Base-by-base conservation (phyloP, 2,113 vertebrate genomes). In the Probosciger aterrimus region DNA sequence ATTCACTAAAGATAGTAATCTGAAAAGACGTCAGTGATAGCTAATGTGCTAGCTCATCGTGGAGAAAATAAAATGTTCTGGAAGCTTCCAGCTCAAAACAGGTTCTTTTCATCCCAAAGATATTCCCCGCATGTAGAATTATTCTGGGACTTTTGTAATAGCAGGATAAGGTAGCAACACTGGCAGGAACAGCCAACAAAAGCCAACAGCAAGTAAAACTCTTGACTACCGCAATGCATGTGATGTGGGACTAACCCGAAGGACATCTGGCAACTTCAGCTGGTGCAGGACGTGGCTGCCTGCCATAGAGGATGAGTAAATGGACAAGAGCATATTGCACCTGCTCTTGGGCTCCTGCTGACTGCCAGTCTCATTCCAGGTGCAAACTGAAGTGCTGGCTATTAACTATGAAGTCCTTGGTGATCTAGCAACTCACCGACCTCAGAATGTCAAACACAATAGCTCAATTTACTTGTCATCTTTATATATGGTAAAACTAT, bases 231-330 rank as follows among this genome's bases (percentile, higher is more conserved):
- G 95, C 95, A 94, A 11, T 88, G 76, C 4, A 2, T 68, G 86
- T 67, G 82, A 77, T 77, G 68, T 76, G 82, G 75, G 68, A 93
- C 62, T 95, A 92, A 94, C 89, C 87, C 49, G 3, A 84, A 93
- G 92, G 91, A 95, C 86, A 93, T 73, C 91, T 95, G 91, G 90
- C 96, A 96, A 82, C 82, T 93, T 87, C 79, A 93, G 86, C 86
- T 95, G 92, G 79, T 93, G 92, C 94, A 96, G 86, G 82, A 95
- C 14, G 7, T 95, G 88, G 96, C 92, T 96, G 87, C 75, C 78
- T 96, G 94, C 95, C 93, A 96, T 3, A 50, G 81, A 91, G 82
- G 79, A 90, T 91, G 85, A 93, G 57, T 47, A 90, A 90, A 88
- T 73, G 88, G 93, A 93, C 92, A 81, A 92, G 90, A 95, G 92